Conservation (phyloP, 2,113 vertebrate genomes). For the Odocoileus hemionus region DNA sequence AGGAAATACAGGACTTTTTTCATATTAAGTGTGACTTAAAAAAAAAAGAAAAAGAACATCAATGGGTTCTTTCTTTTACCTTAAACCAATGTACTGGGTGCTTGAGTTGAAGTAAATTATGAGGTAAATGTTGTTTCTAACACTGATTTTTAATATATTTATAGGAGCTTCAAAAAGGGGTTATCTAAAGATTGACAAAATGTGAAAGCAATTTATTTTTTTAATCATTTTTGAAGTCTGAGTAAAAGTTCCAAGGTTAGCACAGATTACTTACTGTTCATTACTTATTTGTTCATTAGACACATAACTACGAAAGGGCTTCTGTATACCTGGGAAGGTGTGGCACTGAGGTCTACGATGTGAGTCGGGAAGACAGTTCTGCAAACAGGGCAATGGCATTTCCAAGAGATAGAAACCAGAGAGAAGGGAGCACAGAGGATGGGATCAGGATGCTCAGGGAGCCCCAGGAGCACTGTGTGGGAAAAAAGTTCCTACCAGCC, state of each 20-base stretch:
- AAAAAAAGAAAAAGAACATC: background rate
- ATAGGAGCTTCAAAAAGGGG: background rate
- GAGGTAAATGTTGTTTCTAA: background rate
- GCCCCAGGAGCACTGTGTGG: fast-evolving
- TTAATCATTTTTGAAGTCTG: background rate
- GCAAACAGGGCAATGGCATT: background rate
- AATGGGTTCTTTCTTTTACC: background rate
- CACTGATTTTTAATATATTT: background rate
- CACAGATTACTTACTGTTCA: background rate
- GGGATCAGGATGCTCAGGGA: background rate
- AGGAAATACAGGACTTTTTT: background rate
- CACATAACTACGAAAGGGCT: background rate
- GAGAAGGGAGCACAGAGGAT: background rate
- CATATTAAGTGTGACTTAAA: background rate
- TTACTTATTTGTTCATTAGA: background rate
- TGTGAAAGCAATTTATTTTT: background rate
- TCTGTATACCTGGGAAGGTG: background rate
- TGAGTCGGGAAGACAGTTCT: background rate
- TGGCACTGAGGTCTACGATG: background rate
- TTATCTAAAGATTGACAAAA: background rate
- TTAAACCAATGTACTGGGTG: background rate
- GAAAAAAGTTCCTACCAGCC: background rate
- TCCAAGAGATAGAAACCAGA: background rate
- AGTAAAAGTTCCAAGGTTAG: background rate
- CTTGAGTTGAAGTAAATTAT: background rate